A percentile compares a stretch with the other conserved stretches of the same genome.
These are phyloP conservation scores for Epizoanthus fatuus DNA, from an alignment of 92 coral and sea anemone species.

Conservation along the genomic window DNA sequence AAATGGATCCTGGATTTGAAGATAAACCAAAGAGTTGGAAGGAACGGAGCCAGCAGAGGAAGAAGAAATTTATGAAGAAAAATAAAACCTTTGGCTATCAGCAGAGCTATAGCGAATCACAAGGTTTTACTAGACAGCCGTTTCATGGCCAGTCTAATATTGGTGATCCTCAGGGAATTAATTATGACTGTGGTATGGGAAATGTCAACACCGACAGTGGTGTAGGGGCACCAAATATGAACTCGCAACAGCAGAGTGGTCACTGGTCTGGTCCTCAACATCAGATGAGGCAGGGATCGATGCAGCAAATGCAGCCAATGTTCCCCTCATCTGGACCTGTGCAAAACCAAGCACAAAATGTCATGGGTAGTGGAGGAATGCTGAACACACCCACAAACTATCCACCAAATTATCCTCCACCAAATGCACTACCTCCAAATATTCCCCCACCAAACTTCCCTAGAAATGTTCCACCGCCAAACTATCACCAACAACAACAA, in stretches of 20 bases:
- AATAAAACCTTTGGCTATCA: constrained; percentile 55
- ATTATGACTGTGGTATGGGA: neutral
- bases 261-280: constrained; percentile 17
- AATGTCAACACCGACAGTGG: neutral
- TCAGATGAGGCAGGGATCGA: constrained; percentile 13
- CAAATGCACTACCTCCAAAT: constrained; percentile 80
- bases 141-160: constrained; percentile 19
- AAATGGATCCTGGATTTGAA: constrained; percentile 65
- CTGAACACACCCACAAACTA: constrained; percentile 13
- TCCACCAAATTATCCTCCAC: constrained; percentile 52
- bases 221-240: neutral
- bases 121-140: constrained; percentile 8
- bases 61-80: constrained; percentile 55
- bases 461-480: constrained; percentile 85
- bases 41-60: constrained; percentile 47
- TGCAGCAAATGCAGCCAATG: constrained; percentile 24
- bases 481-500: constrained; percentile 67
- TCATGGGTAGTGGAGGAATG: constrained; percentile 18
- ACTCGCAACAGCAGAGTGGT: constrained; percentile 18
- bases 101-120: constrained; percentile 30
- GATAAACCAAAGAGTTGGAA: constrained; percentile 57
- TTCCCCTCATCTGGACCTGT: neutral
- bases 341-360: constrained; percentile 31
- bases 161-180: constrained; percentile 1
- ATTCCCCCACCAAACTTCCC: constrained; percentile 80